phyloP scores from a whole-genome alignment of 2,888 invertebrate genomes.

The Campopleginae sp. region DNA sequence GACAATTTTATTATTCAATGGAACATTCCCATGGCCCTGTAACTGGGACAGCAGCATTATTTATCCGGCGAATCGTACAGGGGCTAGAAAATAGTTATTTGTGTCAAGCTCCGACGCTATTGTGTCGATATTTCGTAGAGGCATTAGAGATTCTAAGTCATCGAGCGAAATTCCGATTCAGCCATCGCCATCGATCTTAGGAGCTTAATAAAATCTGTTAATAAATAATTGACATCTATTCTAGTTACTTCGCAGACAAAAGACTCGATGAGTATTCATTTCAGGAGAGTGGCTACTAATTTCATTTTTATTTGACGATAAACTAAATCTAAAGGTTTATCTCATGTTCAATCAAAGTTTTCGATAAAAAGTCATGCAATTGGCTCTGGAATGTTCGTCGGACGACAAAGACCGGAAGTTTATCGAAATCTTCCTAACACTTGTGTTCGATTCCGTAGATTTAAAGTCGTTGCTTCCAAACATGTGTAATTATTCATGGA shows the following conservation, averaged over 20 bases:
- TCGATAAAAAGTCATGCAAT: background rate
- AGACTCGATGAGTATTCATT: too few species aligned
- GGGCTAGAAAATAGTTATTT: background rate
- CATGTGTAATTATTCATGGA: background rate
- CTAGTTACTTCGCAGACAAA: too few species aligned
- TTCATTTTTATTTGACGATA: too few species aligned
- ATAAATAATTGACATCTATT: too few species aligned
- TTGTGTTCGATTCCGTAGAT: background rate
- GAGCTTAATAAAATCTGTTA: too few species aligned
- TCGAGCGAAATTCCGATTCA: too few species aligned
- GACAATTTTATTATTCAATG: background rate
- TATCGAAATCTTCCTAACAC: background rate
- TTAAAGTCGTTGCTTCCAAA: background rate
- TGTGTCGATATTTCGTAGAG: too few species aligned
- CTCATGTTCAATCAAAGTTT: background rate
- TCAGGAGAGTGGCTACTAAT: too few species aligned
- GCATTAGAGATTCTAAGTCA: too few species aligned
- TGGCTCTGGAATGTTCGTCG: background rate
- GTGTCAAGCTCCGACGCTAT: background rate
- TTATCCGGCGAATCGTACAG: too few species aligned
- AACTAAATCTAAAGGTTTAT: background rate
- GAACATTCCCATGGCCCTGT: background rate
- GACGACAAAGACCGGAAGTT: background rate
- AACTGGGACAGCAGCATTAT: background rate
- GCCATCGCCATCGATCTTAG: too few species aligned